Evolutionary conservation across 2,797 vertebrate species (phyloP).

Genomic region (Acomys russatus): DNA sequence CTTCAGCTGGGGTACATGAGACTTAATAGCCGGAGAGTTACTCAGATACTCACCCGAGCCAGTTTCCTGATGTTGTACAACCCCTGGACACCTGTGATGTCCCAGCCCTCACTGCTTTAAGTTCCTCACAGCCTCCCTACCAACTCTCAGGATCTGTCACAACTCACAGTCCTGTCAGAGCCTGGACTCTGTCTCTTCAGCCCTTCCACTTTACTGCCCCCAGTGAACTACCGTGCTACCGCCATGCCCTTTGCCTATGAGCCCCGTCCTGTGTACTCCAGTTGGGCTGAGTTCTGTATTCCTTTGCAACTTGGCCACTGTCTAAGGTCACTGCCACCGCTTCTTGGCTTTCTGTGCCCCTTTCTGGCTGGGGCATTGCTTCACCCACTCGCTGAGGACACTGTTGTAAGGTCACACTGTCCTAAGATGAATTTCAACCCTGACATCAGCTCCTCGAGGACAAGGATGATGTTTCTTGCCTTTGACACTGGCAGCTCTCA

Average conservation of each 20-base stretch:
- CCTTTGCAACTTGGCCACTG: not conserved
- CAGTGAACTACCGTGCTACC: not conserved
- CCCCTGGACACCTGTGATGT: not conserved
- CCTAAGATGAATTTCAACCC: not conserved
- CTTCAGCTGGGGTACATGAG: not conserved
- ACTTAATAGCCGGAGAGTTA: not conserved
- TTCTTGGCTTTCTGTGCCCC: rapidly evolving
- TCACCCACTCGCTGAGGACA: not conserved
- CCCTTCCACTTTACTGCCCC: not conserved
- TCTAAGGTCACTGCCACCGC: not conserved
- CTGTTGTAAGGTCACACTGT: not conserved
- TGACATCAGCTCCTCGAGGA: not conserved
- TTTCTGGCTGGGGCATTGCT: not conserved
- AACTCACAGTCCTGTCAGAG: not conserved
- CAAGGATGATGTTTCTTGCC: not conserved
- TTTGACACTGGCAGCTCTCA: not conserved
- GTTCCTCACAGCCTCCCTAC: not conserved
- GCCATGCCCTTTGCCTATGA: not conserved
- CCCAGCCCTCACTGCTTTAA: not conserved
- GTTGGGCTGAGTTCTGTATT: not conserved
- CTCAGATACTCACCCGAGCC: not conserved
- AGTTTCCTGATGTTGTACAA: not conserved
- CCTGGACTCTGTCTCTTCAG: not conserved
- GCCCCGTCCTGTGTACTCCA: not conserved
- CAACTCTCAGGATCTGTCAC: not conserved